Evolutionary conservation across 2,888 invertebrate species (phyloP).

Genomic region (Nezara viridula): DNA sequence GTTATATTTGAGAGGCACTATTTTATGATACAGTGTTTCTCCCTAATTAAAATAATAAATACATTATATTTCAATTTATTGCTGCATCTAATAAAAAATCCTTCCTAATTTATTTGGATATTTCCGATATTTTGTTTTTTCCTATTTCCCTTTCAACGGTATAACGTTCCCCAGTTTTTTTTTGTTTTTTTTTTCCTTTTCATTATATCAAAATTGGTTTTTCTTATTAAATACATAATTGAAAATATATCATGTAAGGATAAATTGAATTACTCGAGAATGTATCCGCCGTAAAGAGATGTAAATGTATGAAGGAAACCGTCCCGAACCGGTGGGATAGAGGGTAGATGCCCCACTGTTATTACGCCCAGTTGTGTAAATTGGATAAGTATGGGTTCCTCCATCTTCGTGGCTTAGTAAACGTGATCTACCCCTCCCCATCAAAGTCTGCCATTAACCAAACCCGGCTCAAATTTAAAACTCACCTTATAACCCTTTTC

Average conservation of each 20-base stretch:
- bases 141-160: no score
- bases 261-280: not conserved
- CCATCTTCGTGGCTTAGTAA: conserved; percentile 31
- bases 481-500: conserved; percentile 21
- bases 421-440: conserved; percentile 48
- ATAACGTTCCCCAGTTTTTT: no score
- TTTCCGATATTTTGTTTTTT: no score
- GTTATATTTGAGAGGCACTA: no score
- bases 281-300: not conserved
- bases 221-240: no score
- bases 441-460: conserved; percentile 50
- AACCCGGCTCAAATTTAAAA: conserved; percentile 28
- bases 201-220: no score
- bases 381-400: conserved; percentile 54
- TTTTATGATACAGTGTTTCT: no score
- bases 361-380: conserved; percentile 36
- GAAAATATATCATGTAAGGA: not conserved
- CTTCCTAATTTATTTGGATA: no score
- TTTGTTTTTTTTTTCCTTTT: no score
- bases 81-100: no score
- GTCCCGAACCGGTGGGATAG: not conserved
- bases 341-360: not conserved
- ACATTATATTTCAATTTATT: no score
- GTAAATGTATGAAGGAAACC: conserved; percentile 4
- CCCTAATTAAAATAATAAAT: no score